These are phyloP conservation scores for Lethrus apterus DNA, from an alignment of 1,140 invertebrate species.

Conservation along the genomic window DNA sequence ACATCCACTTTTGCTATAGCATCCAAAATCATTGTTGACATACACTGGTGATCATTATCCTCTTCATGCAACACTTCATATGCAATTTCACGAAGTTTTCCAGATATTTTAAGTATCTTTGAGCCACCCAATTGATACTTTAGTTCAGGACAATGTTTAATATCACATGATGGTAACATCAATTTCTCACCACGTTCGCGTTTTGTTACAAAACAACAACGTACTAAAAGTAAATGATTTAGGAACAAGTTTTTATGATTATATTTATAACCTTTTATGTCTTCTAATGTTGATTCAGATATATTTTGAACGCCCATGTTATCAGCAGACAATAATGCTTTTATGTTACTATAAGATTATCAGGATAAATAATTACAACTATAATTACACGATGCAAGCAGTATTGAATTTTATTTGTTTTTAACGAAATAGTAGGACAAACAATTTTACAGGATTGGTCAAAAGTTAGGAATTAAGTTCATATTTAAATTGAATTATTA, in stretches of 20 bases:
- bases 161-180: conserved; percentile 40
- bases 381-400: too few species aligned
- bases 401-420: too few species aligned
- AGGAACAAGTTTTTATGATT: background rate
- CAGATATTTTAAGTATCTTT: conserved; percentile 56
- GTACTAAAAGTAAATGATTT: conserved; percentile 38
- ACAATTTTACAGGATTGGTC: too few species aligned
- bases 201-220: conserved; percentile 78
- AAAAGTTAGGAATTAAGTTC: too few species aligned
- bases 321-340: conserved; percentile 37
- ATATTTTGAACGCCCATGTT: conserved; percentile 45
- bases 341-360: conserved; percentile 43
- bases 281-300: conserved; percentile 53
- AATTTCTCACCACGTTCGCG: conserved; percentile 59
- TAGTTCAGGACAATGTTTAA: conserved; percentile 50
- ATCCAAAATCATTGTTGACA: conserved; percentile 79
- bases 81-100: conserved; percentile 65
- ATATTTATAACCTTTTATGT: conserved; percentile 51
- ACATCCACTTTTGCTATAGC: conserved; percentile 66
- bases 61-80: conserved; percentile 79
- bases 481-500: too few species aligned
- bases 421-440: too few species aligned
- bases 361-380: too few species aligned
- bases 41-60: conserved; percentile 73
- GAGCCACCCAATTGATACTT: conserved; percentile 64